These are phyloP conservation scores for Coreius guichenoti DNA, from an alignment of 2,797 vertebrate genomes.

Conservation along the genomic window DNA sequence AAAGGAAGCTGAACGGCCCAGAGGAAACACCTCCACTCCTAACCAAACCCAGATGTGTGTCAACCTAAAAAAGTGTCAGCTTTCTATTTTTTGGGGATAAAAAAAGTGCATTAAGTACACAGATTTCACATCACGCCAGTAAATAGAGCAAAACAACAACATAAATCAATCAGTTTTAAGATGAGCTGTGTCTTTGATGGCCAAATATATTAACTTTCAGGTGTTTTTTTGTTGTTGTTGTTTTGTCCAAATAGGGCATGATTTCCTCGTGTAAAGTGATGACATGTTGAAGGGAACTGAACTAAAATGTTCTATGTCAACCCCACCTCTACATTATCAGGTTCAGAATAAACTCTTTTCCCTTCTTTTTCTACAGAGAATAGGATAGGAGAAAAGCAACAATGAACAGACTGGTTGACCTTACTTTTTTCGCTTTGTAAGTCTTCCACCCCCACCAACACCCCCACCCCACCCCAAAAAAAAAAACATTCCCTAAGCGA, in stretches of 20 bases:
- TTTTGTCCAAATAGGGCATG: background rate
- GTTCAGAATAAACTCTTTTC: background rate
- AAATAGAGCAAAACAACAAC: background rate
- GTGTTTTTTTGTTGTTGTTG: constrained; percentile 56
- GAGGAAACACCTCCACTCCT: constrained; percentile 52
- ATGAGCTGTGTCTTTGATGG: background rate
- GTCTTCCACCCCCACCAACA: background rate
- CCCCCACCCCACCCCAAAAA: background rate
- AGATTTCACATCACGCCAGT: background rate
- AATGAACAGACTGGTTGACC: constrained; percentile 17
- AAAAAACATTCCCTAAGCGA: constrained; percentile 31
- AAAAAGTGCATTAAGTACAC: background rate
- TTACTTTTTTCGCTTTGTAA: constrained; percentile 25
- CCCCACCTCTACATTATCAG: background rate
- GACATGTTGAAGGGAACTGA: constrained; percentile 13
- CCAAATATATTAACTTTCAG: constrained; percentile 61
- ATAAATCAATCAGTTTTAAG: background rate
- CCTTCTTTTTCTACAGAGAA: background rate
- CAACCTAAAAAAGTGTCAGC: constrained; percentile 39
- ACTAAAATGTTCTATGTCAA: constrained; percentile 11
- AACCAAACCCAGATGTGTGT: constrained; percentile 74
- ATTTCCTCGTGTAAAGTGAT: constrained; percentile 4
- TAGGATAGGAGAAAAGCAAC: background rate
- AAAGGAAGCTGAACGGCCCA: constrained; percentile 55
- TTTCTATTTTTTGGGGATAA: background rate